Percentiles rank a stretch among this genome's conserved stretches.
These are phyloP conservation scores for Druon quercuslanigerum DNA, from an alignment of 1,140 invertebrate species.

Conservation along the genomic window DNA sequence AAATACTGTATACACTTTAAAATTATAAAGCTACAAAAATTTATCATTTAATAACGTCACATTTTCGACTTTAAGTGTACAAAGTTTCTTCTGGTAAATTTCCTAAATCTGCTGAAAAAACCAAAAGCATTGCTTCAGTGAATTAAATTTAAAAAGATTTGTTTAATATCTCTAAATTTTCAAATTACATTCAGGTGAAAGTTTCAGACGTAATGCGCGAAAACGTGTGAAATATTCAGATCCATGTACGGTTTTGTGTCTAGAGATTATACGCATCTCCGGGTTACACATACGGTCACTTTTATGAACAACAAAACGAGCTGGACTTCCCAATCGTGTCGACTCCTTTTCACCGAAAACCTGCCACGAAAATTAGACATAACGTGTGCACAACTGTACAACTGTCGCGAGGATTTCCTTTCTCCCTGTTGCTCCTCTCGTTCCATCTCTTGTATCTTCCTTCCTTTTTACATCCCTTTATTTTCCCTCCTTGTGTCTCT, in stretches of 20 bases:
- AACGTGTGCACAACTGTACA: slow-evolving; percentile 49
- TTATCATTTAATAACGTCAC: too few species aligned
- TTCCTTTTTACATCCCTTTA: slow-evolving; percentile 30
- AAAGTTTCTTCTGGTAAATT: too few species aligned
- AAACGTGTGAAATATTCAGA: neutral
- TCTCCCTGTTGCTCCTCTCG: slow-evolving; percentile 27
- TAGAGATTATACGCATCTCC: neutral
- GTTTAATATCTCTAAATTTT: neutral
- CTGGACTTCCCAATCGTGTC: slow-evolving; percentile 39
- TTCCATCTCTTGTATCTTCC: neutral
- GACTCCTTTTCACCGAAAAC: slow-evolving; percentile 48
- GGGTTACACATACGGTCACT: neutral
- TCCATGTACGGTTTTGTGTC: neutral
- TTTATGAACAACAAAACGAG: slow-evolving; percentile 35
- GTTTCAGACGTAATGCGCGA: neutral
- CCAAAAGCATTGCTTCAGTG: neutral
- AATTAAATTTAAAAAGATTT: neutral
- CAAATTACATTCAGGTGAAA: neutral
- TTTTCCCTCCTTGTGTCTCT: neutral
- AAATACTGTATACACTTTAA: too few species aligned
- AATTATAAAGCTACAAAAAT: too few species aligned
- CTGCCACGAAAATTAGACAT: slow-evolving; percentile 50
- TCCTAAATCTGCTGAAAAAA: too few species aligned
- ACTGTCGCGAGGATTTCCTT: slow-evolving; percentile 45
- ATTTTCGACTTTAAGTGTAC: too few species aligned